Base-by-base conservation (phyloP, 2,888 invertebrate genomes). In the Caenorhabditis virilis region DNA sequence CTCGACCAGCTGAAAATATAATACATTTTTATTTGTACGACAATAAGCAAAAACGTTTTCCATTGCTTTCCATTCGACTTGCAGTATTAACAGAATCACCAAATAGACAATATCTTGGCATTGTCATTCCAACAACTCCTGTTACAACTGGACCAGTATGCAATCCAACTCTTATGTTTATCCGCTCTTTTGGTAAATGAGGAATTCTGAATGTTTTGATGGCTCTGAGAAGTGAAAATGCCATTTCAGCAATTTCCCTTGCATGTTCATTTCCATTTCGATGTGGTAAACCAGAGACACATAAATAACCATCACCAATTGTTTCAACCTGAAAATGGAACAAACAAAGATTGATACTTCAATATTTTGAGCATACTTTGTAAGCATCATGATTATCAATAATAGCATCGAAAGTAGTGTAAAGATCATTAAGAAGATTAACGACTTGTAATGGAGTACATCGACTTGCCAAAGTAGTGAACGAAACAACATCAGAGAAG, bases 81-180 rank as follows among this genome's bases (percentile, higher is more conserved):
- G 80, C 80, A 1, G 80, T 80, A 51, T 80, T 80, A 15, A 80
- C 77, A 7, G 78, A 73, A 56, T 80, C 80, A 26, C 80, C 80
- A 42, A 80, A 80, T 7, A 80, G 57, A 48, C 80, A 80, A 45
- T 80, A 80, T 15, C 80, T 59, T 1, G 75, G 77, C 77, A 77
- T 77, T 13, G 77, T 71, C 26, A 76, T 64, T 22, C 77, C 77
- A 2, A 77, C 77, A 2, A 77, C 77, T 18, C 77, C 77, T 1
- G 77, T 69, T 0, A 76, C 74, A 1, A 73, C 68, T 5, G 76
- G 63, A 0, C 77, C 77, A 30, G 78, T 76, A 39, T 80, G 78
- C 15, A 80, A 42, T 7, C 80, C 80, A 23, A 80, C 74, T 20
- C 80, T 55, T 15, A 80, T 66, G 26, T 77, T 73, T 23, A 80